Conservation (phyloP, 2,888 invertebrate genomes). For the Napeogenes sylphis region DNA sequence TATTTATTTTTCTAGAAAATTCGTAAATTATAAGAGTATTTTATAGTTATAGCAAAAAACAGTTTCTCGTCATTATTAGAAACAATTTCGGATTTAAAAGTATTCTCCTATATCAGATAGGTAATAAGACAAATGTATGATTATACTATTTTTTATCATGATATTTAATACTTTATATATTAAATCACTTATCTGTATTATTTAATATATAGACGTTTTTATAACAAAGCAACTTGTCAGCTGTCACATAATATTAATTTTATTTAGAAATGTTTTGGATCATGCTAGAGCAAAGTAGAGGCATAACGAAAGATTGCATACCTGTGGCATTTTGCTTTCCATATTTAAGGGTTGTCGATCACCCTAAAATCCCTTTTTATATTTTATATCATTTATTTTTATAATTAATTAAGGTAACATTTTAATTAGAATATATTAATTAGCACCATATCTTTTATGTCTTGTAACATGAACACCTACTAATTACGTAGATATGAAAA, state of each 20-base stretch:
- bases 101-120: too few species aligned
- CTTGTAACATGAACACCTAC: conserved; percentile 22
- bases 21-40: too few species aligned
- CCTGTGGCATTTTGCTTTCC: conserved; percentile 46
- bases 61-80: too few species aligned
- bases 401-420: neutral
- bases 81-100: too few species aligned
- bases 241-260: conserved; percentile 6
- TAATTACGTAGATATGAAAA: conserved; percentile 29
- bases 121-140: too few species aligned
- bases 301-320: conserved; percentile 65
- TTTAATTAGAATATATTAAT: conserved; percentile 1
- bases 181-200: too few species aligned
- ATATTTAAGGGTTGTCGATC: conserved; percentile 45
- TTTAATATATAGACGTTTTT: too few species aligned
- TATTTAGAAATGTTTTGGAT: conserved; percentile 19
- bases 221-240: too few species aligned
- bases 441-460: conserved; percentile 14
- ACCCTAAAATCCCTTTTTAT: conserved; percentile 44
- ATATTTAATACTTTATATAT: too few species aligned
- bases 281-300: conserved; percentile 51
- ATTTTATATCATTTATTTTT: conserved; percentile 4
- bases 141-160: too few species aligned
- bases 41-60: too few species aligned
- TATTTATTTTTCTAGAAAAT: too few species aligned